Base-by-base conservation (phyloP, 2,797 vertebrate species). In the Ctenosaura bakeri region DNA sequence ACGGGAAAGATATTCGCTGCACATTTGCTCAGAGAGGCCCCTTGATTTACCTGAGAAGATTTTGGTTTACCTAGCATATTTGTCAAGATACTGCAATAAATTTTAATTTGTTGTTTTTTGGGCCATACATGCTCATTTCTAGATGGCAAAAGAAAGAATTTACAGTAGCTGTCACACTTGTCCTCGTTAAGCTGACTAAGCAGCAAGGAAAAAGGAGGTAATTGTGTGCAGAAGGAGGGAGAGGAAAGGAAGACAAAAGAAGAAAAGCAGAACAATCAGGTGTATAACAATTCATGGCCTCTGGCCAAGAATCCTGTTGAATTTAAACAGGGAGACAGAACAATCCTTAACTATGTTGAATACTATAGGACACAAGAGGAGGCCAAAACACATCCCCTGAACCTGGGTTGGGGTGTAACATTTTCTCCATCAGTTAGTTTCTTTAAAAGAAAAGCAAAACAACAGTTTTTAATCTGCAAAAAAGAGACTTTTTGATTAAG, bases 161-260 rank as follows among this genome's bases (percentile, higher is more conserved):
- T 69, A 77, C 56, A 84, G 46, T n/a, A 22, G 59, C 42, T 79
- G 86, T 24, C 35, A 83, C 12, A 38, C 71, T 56, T 52, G 46
- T 5, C 46, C 52, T 80, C 81, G 73, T 81, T 64, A 87, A 90
- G 85, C 85, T 66, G 71, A 87, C 35, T 38, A 87, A 90, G 46
- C 85, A 86, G 26, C 8, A 6, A 73, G 22, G 32, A 82, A 83
- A 46, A 46, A 78, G 18, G 77, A 90, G 42, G 24, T n/a, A 83
- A 83, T 24, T 71, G 42, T 66, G 3, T 62, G 52, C 24, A 78
- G 42, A 42, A 42, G 32, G 50, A 46, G 69, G 80, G 38, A 50
- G 73, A 13, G n/a, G 52, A 32, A 66, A 38, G 26, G 52, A 56
- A n/a, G 7, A 76, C 35, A 86, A 32, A 83, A 16, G 71, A 71